Base-by-base conservation (phyloP, 2,113 vertebrate species). In the Nematolebias whitei region DNA sequence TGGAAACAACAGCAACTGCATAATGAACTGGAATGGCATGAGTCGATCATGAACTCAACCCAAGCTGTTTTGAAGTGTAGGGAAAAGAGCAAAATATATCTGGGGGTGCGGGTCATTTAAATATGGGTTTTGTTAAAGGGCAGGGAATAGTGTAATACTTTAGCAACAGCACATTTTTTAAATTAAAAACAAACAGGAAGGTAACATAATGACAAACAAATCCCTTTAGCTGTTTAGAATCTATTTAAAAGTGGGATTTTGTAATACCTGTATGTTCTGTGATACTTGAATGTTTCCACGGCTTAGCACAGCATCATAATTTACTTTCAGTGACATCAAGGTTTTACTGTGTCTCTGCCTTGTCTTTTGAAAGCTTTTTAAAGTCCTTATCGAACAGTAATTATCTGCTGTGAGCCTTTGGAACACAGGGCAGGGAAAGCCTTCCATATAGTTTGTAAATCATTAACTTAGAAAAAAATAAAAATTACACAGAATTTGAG, bases 11-110 rank as follows among this genome's bases (percentile, higher is more conserved):
- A 66, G n/a, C 20, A 15, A 53, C 57, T 60, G 59, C 49, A 63
- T 72, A 81, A 83, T 77, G 48, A 79, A 77, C 72, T 53, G 72
- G 63, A 52, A 38, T 15, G 47, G 26, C 50, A 54, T 32, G 38
- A 26, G 39, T 76, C 12, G 13, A 60, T 55, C 22, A 2, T 59
- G 56, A 78, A 56, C 51, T 41, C 8, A 0, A 15, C 38, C 24
- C 44, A 19, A 15, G 59, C 55, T 26, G 61, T 52, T 24, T 60
- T 63, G 13, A 57, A 71, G 56, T 29, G 29, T 1, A 3, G 29
- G 8, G 47, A 52, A 56, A 65, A 54, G 54, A 63, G 56, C 39
- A 49, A 57, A 73, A 38, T 26, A 29, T 65, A 63, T 26, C 62
- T 12, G 5, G 19, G 32, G 54, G 38, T 12, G 5, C 16, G 32